Conservation (phyloP, 2,888 invertebrate species). For the Heterodera filipjevi region DNA sequence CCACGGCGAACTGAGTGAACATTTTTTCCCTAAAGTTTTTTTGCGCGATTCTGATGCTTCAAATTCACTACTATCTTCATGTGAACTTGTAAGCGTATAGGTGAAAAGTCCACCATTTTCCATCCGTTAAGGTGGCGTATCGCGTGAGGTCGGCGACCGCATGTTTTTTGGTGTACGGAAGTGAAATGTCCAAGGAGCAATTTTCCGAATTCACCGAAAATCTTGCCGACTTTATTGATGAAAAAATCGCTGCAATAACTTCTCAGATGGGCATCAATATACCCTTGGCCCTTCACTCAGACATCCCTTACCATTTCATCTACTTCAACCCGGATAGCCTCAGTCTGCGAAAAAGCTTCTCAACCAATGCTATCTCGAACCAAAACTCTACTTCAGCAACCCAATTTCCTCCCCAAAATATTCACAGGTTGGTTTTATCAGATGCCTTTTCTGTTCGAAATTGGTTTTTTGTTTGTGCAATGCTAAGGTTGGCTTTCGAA, state of each 20-base stretch:
- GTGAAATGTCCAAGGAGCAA: constrained; percentile 22
- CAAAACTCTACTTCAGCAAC: constrained; percentile 17
- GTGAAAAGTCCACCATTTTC: neutral
- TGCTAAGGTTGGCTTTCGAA: constrained; percentile 54
- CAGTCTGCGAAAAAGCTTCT: constrained; percentile 53
- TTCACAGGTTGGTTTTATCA: constrained; percentile 37
- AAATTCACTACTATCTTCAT: neutral
- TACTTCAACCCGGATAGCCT: constrained; percentile 62
- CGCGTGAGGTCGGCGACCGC: constrained; percentile 83
- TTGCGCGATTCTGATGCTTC: constrained; percentile 16
- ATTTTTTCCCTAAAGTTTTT: constrained; percentile 38
- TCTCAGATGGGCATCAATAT: constrained; percentile 41
- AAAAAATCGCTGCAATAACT: constrained; percentile 43
- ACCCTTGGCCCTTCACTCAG: constrained; percentile 28
- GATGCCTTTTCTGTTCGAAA: too few relatives aligned
- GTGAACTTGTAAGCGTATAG: neutral
- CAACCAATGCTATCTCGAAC: constrained; percentile 16
- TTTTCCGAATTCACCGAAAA: constrained; percentile 44
- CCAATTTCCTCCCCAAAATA: constrained; percentile 36
- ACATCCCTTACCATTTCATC: constrained; percentile 58
- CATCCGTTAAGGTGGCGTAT: constrained; percentile 76
- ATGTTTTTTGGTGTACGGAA: constrained; percentile 75
- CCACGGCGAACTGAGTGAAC: constrained; percentile 28
- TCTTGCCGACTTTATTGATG: constrained; percentile 54
- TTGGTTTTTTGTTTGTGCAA: constrained; percentile 27